phyloP scores from a whole-genome alignment of 2,113 vertebrate genomes.

The human region GRCh38 chr11:41739501-41740000 shows the following conservation, averaged over 20 bases:
- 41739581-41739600: too few species aligned
- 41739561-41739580: too few species aligned
- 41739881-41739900: not conserved
- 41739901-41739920: not conserved
- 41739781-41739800: not conserved
- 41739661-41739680: too few species aligned
- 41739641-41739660: too few species aligned
- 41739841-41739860: not conserved
- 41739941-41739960: not conserved
- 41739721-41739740: too few species aligned
- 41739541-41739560: too few species aligned
- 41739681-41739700: too few species aligned
- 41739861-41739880: not conserved
- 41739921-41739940: not conserved
- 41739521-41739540: too few species aligned
- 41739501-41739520: too few species aligned
- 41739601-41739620: too few species aligned
- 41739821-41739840: not conserved
- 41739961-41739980: not conserved
- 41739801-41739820: not conserved
- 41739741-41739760: not conserved
- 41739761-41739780: not conserved
- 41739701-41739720: too few species aligned
- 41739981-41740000: not conserved
- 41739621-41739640: too few species aligned